phyloP scores from a whole-genome alignment of 2,797 vertebrate species.

The Muraenolepis orangiensis region DNA sequence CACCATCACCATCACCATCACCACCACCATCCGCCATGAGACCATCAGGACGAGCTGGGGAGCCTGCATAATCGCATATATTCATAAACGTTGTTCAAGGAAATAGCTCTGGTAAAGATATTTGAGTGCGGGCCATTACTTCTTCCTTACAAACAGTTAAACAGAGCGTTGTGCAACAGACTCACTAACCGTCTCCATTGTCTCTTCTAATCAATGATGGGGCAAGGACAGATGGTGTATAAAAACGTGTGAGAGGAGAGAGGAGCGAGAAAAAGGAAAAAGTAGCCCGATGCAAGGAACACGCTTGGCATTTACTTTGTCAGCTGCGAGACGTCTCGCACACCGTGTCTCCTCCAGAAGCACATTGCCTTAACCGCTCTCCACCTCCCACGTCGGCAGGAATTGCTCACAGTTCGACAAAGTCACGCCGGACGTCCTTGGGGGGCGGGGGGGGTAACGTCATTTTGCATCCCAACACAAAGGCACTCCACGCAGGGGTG shows the following conservation, averaged over 20 bases:
- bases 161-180: too few relatives aligned
- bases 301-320: conserved; percentile 61
- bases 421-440: conserved; percentile 58
- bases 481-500: conserved; percentile 41
- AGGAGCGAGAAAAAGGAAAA: too few relatives aligned
- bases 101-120: background rate
- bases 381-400: conserved; percentile 45
- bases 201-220: background rate
- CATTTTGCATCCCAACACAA: conserved; percentile 57
- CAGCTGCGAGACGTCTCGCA: conserved; percentile 50
- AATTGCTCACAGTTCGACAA: conserved; percentile 61
- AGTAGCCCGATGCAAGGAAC: conserved; percentile 23
- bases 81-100: background rate
- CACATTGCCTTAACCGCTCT: conserved; percentile 43
- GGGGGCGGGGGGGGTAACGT: conserved; percentile 41
- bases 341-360: conserved; percentile 35
- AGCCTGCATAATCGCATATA: too few relatives aligned
- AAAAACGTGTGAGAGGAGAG: background rate
- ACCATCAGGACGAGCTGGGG: too few relatives aligned
- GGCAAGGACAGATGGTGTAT: background rate
- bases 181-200: background rate
- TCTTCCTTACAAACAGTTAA: background rate
- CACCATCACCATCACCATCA: too few relatives aligned
- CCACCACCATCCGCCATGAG: too few relatives aligned
- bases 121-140: background rate